These are phyloP conservation scores for Choristoneura rosaceana DNA, from an alignment of 2,888 invertebrate species.

Conservation along the genomic window DNA sequence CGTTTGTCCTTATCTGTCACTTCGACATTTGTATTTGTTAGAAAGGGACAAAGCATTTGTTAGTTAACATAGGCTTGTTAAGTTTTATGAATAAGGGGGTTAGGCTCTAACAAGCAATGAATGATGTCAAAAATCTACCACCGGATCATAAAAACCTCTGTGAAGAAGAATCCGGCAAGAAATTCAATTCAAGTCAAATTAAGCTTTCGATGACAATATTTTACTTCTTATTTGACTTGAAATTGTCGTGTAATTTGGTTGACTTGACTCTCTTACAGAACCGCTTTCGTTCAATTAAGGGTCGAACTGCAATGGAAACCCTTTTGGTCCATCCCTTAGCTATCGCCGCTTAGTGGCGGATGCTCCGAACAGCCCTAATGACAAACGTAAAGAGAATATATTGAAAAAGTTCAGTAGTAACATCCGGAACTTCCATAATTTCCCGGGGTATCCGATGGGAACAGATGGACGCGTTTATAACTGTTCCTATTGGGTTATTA, in stretches of 20 bases:
- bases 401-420: constrained; percentile 42
- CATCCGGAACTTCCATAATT: constrained; percentile 32
- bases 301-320: not conserved
- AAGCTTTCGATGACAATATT: too few species aligned
- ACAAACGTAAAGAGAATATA: constrained; percentile 41
- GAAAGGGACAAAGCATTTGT: too few species aligned
- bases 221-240: too few species aligned
- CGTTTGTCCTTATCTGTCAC: too few species aligned
- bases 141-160: too few species aligned
- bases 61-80: too few species aligned
- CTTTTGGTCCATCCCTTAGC: constrained; percentile 5
- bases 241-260: not conserved
- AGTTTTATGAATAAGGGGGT: too few species aligned
- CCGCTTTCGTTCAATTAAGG: constrained; percentile 6
- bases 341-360: constrained; percentile 28
- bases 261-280: not conserved
- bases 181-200: too few species aligned
- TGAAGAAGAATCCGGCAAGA: too few species aligned
- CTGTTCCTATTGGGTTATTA: constrained; percentile 15
- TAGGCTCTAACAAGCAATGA: too few species aligned
- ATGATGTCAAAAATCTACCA: too few species aligned
- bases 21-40: too few species aligned
- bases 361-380: constrained; percentile 36
- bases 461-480: constrained; percentile 28
- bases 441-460: constrained; percentile 12